Base-by-base conservation (phyloP, 2,113 vertebrate species). In the Coturnix japonica region DNA sequence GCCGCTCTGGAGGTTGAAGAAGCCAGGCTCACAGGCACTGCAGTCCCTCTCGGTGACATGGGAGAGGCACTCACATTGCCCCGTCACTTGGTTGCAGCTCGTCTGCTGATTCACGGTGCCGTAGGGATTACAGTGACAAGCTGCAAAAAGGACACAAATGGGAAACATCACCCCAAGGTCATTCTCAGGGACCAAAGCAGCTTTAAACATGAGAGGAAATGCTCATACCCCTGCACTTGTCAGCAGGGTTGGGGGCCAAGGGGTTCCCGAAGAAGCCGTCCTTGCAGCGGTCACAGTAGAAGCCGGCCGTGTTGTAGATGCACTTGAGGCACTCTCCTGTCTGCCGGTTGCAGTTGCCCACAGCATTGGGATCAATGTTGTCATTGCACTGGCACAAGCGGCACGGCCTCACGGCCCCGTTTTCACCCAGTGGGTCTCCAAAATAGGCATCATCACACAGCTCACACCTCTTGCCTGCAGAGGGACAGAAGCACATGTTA, bases 401-500 rank as follows among this genome's bases (percentile, higher is more conserved):
- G 87, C 99, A 99, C 1, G 97, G 88, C 53, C 98, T 96, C 60
- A 96, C 95, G 0, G 98, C 97, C 0, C 98, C 98, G 0, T 94
- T 97, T 16, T 90, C 93, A 0, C 99, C 99, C 91, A 98, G 96
- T 0, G 99, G 99, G 92, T 99, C 98, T 10, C 99, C 99, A 0
- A 99, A 99, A 97, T 99, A 99, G 13, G 99, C 98, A 1, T 99
- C 99, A 0, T 99, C 99, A 63, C 99, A 99, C 53, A 99, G 97
- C 95, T 99, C 99, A 3, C 99, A 99, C 37, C 99, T 97, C 81
- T 99, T 99, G 28, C 99, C 99, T 99, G 95, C 4, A 10, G 49
- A 4, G 9, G 0, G 31, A 82, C 63, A 91, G 10, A 81, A 69
- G 77, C 9, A 12, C 0, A 0, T 14, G 41, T 17, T 79, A 49